Conservation (phyloP, 2,797 vertebrate genomes). For the Argya squamiceps region DNA sequence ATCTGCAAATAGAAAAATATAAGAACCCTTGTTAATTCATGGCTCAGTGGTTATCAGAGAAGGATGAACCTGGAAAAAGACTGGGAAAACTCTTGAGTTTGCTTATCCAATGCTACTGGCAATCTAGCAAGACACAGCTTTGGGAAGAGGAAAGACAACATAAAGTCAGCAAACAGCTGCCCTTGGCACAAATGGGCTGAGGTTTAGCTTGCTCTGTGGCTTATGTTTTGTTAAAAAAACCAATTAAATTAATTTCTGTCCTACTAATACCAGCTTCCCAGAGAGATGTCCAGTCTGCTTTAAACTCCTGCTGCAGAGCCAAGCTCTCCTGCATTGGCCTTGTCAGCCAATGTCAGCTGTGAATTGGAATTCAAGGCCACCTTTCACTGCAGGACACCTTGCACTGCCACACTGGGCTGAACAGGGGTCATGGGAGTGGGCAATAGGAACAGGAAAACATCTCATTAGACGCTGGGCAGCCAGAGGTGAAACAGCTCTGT, state of each 20-base stretch:
- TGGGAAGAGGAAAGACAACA: rapidly evolving
- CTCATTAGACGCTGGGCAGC: not conserved
- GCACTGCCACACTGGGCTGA: rapidly evolving
- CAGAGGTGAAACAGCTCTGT: not conserved
- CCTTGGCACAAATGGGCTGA: not conserved
- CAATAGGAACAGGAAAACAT: not conserved
- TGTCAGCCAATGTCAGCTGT: not conserved
- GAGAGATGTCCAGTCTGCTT: not conserved
- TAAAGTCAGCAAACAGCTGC: not conserved
- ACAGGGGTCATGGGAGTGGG: not conserved
- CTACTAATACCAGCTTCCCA: not conserved
- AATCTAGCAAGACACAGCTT: not conserved
- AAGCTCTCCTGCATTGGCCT: rapidly evolving
- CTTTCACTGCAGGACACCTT: not conserved
- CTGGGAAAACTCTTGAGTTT: not conserved
- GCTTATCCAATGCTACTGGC: not conserved
- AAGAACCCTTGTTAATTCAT: conserved; percentile 46
- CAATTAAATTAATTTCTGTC: not conserved
- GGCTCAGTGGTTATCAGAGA: conserved; percentile 69
- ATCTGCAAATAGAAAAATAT: conserved; percentile 60
- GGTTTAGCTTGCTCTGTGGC: not conserved
- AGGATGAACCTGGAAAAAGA: conserved; percentile 27
- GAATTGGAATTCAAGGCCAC: not conserved
- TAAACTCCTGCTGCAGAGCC: not conserved
- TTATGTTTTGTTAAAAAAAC: not conserved